Base-by-base conservation (phyloP, 2,888 invertebrate species). In the Chymomyza procnemis region DNA sequence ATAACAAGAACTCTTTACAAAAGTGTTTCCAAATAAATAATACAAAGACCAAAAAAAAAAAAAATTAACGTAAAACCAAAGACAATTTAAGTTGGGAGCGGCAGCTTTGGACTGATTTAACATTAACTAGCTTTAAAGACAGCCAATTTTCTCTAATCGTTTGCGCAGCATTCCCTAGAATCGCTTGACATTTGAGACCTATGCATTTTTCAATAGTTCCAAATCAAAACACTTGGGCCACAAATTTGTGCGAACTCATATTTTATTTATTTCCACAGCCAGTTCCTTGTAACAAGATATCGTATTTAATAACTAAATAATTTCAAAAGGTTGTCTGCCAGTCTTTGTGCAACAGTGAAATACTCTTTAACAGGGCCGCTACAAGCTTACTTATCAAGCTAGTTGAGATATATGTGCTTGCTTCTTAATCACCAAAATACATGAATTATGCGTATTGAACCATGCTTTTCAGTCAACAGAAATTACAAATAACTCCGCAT, bases 171-270 rank as follows among this genome's bases (percentile, higher is more conserved):
- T 58, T 63, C 74, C 58, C 58, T 46, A 67, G 86, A 80, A 86
- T 74, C 68, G 79, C 67, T 81, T 81, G 81, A 80, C 86, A 81
- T 86, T 81, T 80, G 34, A 21, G 21, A 22, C 54, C 21, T 21
- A 54, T 54, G 54, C 18, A 54, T 54, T 54, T 54, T 54, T 54
- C 54, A 56, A 56, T 46, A 22, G 55, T 47, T 18, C 46, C n/a
- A 56, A 61, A 75, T 82, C 83, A 75, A 78, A 79, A 78, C 71
- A 82, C 74, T 82, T 73, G 70, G 71, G 70, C 76, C 74, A 81
- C 75, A 66, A 81, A 85, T 87, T 82, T 87, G 74, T 80, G 71
- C 66, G 73, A 86, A 84, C 79, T 86, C 87, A 82, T 85, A 80
- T 84, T 71, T 81, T 86, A 81, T 80, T 77, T 86, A 86, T 46